Conservation (phyloP, 2,113 vertebrate species). For the Strix uralensis region DNA sequence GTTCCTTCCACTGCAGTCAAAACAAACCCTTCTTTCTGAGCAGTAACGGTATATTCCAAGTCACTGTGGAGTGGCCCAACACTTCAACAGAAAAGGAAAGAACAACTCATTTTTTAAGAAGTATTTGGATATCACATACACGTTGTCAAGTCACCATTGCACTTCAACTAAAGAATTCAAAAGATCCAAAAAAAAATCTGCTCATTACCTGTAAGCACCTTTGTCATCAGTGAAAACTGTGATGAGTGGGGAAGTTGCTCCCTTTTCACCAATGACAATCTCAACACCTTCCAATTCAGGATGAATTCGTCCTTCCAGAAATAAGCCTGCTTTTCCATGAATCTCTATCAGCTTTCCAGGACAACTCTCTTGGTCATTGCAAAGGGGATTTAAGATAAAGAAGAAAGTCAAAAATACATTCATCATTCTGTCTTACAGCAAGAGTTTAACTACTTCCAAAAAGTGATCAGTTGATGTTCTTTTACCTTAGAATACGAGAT, state of each 20-base stretch:
- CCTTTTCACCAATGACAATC: constrained; percentile 90
- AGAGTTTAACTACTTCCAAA: background rate
- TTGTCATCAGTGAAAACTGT: constrained; percentile 88
- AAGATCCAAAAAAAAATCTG: background rate
- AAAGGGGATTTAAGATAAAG: constrained; percentile 7
- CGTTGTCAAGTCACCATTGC: accelerated
- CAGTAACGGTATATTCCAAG: constrained; percentile 87
- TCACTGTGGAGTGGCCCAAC: constrained; percentile 96
- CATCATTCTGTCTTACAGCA: background rate
- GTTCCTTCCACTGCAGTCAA: constrained; percentile 88
- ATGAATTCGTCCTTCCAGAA: constrained; percentile 88
- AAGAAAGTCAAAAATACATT: background rate
- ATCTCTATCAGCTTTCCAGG: constrained; percentile 94
- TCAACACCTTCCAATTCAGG: constrained; percentile 91
- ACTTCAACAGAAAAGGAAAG: constrained; percentile 62
- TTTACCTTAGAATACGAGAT: background rate
- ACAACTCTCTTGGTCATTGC: constrained; percentile 84
- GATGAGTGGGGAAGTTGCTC: constrained; percentile 78
- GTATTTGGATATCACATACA: background rate
- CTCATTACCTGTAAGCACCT: constrained; percentile 89
- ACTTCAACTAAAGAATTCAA: background rate
- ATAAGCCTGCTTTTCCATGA: constrained; percentile 89
- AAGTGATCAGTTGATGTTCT: background rate
- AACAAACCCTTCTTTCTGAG: constrained; percentile 93
- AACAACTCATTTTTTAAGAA: background rate